Evolutionary conservation across 1,140 invertebrate genomes (phyloP), one percentile per base, ranked within the genome.

Genomic region (Aphis gossypii): DNA sequence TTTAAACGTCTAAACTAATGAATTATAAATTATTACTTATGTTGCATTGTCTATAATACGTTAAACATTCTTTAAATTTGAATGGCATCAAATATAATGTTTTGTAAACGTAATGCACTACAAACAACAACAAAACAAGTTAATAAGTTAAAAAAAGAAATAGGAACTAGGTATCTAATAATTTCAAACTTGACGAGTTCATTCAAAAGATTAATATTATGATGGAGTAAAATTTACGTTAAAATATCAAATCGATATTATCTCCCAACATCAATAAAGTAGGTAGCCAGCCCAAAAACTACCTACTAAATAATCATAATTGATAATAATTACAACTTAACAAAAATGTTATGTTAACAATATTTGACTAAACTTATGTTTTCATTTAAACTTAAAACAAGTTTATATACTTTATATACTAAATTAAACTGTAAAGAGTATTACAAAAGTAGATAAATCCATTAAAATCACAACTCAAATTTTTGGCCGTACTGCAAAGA

Each of bases 381-480:
- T 87, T 87, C 30, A 6, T 51, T 87, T 48, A 5, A 5, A 38
- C 21, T 89, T 89, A 35, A 4, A 54, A 54, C 48, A n/a, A 21
- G 18, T 51, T 46, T 86, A 20, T 46, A 86, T 9, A 41, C 20
- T 9, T 41, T 86, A 14, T 2, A 18, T 4, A 76, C 60, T 76
- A 86, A 30, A 46, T 86, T 86, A 86, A 86, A 89, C 25, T 87
- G 4, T 84, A 30, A 30, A 46, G 30, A 87, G 44, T 38, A 21
- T 54, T 54, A 38, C 20, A 14, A 89, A 89, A 86, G 38, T n/a
- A 86, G 25, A 35, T 54, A 38, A 54, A 89, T 89, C n/a, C 87
- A 54, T 89, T 89, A 89, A 54, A 89, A 89, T 89, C 87, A 89
- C 48, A 89, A 76, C 8, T n/a, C 30, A 76, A 76, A n/a, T 76